Percentiles rank a stretch among this genome's conserved stretches.
Evolutionary conservation across 2,113 vertebrate species (phyloP).

Genomic region (Elgaria multicarinata): DNA sequence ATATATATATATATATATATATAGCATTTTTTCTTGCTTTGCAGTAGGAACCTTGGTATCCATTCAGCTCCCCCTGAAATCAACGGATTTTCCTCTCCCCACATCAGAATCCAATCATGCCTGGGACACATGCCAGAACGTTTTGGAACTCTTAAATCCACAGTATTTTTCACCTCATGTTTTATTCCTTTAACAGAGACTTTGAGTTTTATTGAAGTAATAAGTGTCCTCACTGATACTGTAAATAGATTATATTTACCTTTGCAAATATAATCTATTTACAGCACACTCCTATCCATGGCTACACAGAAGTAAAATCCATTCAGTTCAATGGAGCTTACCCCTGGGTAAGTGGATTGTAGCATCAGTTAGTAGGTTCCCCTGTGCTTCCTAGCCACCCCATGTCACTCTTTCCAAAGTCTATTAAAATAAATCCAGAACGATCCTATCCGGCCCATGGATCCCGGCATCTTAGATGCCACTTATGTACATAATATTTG

Average conservation of each 20-base stretch:
- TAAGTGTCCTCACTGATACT: slow-evolving; percentile 46
- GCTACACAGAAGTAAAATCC: not conserved
- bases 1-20: too few species aligned
- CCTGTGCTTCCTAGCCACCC: not conserved
- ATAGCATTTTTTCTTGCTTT: too few species aligned
- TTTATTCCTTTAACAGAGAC: slow-evolving; percentile 34
- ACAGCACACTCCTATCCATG: not conserved
- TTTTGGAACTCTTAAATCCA: slow-evolving; percentile 2
- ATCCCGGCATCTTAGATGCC: slow-evolving; percentile 6
- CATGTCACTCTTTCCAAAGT: slow-evolving; percentile 20
- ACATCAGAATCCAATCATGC: not conserved
- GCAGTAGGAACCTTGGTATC: not conserved
- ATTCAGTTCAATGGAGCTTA: not conserved
- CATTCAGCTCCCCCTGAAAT: slow-evolving; percentile 1
- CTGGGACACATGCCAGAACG: slow-evolving; percentile 4
- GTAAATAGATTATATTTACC: too few species aligned
- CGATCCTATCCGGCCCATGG: slow-evolving; percentile 16
- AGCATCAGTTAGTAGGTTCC: slow-evolving; percentile 38
- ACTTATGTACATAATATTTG: not conserved
- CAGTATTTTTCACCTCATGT: slow-evolving; percentile 25
- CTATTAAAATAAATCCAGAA: slow-evolving; percentile 46
- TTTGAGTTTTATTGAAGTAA: slow-evolving; percentile 33
- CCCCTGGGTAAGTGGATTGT: not conserved
- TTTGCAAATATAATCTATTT: slow-evolving; percentile 52
- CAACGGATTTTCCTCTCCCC: not conserved